These are phyloP conservation scores for Psylliodes chrysocephalus DNA, from an alignment of 2,888 invertebrate species.

Conservation along the genomic window DNA sequence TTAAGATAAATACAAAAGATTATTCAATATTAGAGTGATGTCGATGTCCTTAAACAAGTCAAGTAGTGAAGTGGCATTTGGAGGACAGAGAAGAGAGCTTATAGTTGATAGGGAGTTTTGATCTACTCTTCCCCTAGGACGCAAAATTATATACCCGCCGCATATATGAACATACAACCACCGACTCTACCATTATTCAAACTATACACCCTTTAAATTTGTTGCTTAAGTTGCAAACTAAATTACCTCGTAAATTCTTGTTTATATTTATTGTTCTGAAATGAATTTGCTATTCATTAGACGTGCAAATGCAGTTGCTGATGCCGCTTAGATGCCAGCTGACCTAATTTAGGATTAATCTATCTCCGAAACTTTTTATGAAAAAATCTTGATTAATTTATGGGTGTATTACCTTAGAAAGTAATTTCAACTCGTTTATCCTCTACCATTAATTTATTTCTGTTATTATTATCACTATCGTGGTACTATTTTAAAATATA, in stretches of 20 bases:
- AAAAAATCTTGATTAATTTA: neutral
- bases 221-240: slow-evolving; percentile 55
- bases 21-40: neutral
- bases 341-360: slow-evolving; percentile 7
- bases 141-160: slow-evolving; percentile 48
- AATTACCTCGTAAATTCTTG: slow-evolving; percentile 55
- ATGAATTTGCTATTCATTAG: slow-evolving; percentile 49
- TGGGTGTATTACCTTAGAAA: too few relatives aligned
- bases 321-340: neutral
- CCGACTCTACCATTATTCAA: slow-evolving; percentile 49
- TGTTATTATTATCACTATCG: too few relatives aligned
- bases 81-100: slow-evolving; percentile 41
- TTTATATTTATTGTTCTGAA: slow-evolving; percentile 53
- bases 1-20: too few relatives aligned
- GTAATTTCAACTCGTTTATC: too few relatives aligned
- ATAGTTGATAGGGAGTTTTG: slow-evolving; percentile 46
- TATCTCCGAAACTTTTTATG: neutral
- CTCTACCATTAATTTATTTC: too few relatives aligned
- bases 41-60: slow-evolving; percentile 1
- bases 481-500: too few relatives aligned
- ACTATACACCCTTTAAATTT: slow-evolving; percentile 54
- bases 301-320: neutral
- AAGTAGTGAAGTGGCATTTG: slow-evolving; percentile 24
- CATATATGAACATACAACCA: slow-evolving; percentile 52
- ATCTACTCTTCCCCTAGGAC: slow-evolving; percentile 53